Percentiles rank a stretch among this genome's conserved stretches.
These are phyloP conservation scores for Spea multiplicata DNA, from an alignment of 2,113 vertebrate species.

Conservation along the genomic window DNA sequence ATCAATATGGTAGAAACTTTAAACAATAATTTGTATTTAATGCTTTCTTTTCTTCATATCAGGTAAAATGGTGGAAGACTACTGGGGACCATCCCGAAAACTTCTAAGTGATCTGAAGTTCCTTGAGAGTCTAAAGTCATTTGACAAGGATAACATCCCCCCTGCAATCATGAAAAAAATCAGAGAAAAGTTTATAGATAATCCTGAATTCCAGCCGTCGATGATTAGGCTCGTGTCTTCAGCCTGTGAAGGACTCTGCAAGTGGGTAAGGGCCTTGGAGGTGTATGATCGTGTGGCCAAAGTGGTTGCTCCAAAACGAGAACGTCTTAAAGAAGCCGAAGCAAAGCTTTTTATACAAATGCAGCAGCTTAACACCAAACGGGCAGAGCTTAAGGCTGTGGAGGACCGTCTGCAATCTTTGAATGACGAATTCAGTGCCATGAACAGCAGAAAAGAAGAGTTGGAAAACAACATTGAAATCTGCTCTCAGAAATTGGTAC, in stretches of 20 bases:
- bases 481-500: constrained; percentile 82
- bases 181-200: constrained; percentile 79
- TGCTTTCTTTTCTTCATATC: constrained; percentile 45
- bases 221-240: constrained; percentile 88
- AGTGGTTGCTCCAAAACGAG: constrained; percentile 83
- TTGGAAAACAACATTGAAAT: constrained; percentile 83
- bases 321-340: constrained; percentile 73
- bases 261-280: constrained; percentile 90
- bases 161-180: constrained; percentile 76
- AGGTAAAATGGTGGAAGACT: constrained; percentile 95
- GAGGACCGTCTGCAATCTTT: constrained; percentile 76
- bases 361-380: constrained; percentile 74
- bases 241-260: constrained; percentile 89
- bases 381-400: constrained; percentile 79
- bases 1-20: background rate
- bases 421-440: constrained; percentile 73
- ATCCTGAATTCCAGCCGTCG: constrained; percentile 82
- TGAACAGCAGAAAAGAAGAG: constrained; percentile 75
- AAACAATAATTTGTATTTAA: constrained; percentile 18
- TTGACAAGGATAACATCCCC: constrained; percentile 86
- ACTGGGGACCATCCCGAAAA: constrained; percentile 86
- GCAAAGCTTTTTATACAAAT: constrained; percentile 71
- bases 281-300: constrained; percentile 85
- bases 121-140: constrained; percentile 80
- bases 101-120: constrained; percentile 86